Conservation (phyloP, 2,113 vertebrate species). For the Catharus minimus region DNA sequence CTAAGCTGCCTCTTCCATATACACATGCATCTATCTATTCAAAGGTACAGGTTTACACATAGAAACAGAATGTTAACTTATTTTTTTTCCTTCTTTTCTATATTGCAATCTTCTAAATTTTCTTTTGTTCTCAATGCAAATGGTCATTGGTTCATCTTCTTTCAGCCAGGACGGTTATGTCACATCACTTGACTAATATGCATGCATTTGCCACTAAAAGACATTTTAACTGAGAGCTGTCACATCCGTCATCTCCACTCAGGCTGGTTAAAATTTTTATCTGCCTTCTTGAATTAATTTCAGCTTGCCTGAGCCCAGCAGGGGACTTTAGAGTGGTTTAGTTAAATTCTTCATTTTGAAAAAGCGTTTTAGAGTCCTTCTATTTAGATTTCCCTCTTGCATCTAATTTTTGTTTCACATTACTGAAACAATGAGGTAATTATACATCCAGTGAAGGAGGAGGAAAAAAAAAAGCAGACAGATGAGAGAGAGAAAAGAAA, state of each 20-base stretch:
- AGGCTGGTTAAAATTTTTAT: constrained; percentile 84
- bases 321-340: constrained; percentile 79
- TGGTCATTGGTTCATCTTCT: constrained; percentile 78
- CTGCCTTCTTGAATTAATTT: constrained; percentile 87
- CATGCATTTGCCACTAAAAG: constrained; percentile 82
- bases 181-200: constrained; percentile 81
- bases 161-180: constrained; percentile 75
- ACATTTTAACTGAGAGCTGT: constrained; percentile 86
- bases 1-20: not conserved
- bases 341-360: constrained; percentile 79
- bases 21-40: accelerated
- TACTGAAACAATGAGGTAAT: constrained; percentile 71
- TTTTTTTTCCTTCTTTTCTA: not conserved
- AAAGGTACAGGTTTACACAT: not conserved
- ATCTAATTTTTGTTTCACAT: constrained; percentile 72
- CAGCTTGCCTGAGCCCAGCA: constrained; percentile 82
- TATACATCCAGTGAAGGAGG: constrained; percentile 28
- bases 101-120: constrained; percentile 48
- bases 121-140: constrained; percentile 82
- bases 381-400: constrained; percentile 66
- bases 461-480: not conserved
- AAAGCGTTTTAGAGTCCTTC: constrained; percentile 60
- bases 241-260: constrained; percentile 81
- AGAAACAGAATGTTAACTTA: not conserved
- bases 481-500: constrained; percentile 28